Percentiles rank a stretch among this genome's conserved stretches.
phyloP scores from a whole-genome alignment of 1,140 invertebrate species.

The Daktulosphaira vitifoliae region DNA sequence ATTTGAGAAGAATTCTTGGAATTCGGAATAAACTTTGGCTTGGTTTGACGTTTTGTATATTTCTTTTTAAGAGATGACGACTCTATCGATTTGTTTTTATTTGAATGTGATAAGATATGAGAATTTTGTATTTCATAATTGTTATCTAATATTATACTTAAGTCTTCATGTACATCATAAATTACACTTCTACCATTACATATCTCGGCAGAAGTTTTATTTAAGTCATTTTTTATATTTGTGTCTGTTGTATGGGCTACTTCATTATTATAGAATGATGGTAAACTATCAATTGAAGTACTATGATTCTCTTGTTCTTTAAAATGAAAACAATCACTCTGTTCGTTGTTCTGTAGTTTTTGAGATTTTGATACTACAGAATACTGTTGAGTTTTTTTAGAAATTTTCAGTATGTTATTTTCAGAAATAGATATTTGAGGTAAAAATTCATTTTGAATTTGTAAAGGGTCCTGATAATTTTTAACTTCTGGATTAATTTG shows the following conservation, averaged over 20 bases:
- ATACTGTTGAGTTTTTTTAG: neutral
- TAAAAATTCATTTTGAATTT: neutral
- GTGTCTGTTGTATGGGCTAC: neutral
- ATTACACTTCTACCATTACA: conserved; percentile 14
- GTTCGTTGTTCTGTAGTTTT: neutral
- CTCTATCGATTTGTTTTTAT: neutral
- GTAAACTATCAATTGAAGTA: neutral
- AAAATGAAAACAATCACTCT: neutral
- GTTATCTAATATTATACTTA: conserved; percentile 15
- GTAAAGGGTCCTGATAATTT: neutral
- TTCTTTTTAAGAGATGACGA: neutral
- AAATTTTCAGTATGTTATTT: neutral
- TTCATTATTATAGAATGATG: neutral
- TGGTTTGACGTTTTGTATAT: conserved; percentile 26
- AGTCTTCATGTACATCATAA: conserved; percentile 30
- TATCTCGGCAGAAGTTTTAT: neutral
- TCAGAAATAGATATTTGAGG: neutral
- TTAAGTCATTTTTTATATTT: neutral
- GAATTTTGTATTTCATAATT: neutral
- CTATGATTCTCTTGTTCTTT: neutral
- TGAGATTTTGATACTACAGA: neutral
- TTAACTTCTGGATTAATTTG: neutral
- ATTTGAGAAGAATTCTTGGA: conserved; percentile 20
- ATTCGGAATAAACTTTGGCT: conserved; percentile 34
- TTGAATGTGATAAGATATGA: neutral